A percentile compares a stretch with the other conserved stretches of the same genome.
Conservation (phyloP, 2,888 invertebrate species). For the Cerastoderma edule region DNA sequence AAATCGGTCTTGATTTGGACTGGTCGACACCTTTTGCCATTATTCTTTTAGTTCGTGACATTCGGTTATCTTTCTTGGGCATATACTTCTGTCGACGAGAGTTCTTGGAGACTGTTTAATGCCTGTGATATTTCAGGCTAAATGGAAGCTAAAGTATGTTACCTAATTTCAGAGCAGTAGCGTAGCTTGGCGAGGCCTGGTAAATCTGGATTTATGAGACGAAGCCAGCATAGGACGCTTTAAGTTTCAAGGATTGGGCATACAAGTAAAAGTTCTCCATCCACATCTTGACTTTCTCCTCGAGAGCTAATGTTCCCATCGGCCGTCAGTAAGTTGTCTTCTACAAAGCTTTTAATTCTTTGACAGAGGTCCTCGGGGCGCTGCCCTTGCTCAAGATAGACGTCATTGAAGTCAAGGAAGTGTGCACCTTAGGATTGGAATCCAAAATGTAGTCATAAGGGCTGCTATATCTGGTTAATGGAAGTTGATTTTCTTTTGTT, state of each 20-base stretch:
- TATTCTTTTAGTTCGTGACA: too few relatives aligned
- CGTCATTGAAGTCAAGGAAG: constrained; percentile 52
- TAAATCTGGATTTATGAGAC: constrained; percentile 48
- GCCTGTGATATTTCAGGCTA: too few relatives aligned
- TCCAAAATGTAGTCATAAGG: constrained; percentile 53
- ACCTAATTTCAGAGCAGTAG: too few relatives aligned
- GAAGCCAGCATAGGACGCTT: constrained; percentile 56
- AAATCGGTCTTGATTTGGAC: too few relatives aligned
- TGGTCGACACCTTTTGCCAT: too few relatives aligned
- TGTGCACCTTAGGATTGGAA: constrained; percentile 47
- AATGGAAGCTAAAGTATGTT: too few relatives aligned
- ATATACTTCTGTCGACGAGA: too few relatives aligned
- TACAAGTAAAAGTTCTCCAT: constrained; percentile 50
- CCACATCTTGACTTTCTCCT: constrained; percentile 38
- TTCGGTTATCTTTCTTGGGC: too few relatives aligned
- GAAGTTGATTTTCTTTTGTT: constrained; percentile 47
- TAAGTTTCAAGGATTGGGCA: constrained; percentile 61
- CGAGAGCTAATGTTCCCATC: constrained; percentile 46
- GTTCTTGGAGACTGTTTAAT: too few relatives aligned
- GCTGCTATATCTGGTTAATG: constrained; percentile 39
- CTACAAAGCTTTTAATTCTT: constrained; percentile 47
- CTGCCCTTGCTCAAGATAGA: constrained; percentile 55
- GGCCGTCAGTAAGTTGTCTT: constrained; percentile 50
- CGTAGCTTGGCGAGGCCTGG: constrained; percentile 55
- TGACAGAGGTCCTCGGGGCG: constrained; percentile 63